Evolutionary conservation across 2,113 vertebrate species (phyloP), one percentile per base, ranked within the genome.

Genomic region (Thryonomys swinderianus): DNA sequence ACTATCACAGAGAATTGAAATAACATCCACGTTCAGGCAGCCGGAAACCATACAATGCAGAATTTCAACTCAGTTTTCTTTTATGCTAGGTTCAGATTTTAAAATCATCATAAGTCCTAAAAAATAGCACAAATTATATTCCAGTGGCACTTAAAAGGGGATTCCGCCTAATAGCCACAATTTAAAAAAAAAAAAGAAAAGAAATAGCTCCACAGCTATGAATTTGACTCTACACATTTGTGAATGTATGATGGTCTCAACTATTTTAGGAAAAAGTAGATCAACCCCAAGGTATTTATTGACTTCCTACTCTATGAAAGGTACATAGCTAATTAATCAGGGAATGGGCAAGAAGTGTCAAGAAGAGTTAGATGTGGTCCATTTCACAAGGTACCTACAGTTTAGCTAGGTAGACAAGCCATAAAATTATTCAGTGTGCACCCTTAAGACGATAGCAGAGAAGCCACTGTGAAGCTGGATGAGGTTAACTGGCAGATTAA

Each of bases 21-120:
- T 76, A 40, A 57, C 21, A 67, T 20, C 78, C 30, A 81, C 67
- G 59, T 32, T 51, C 40, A 86, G 80, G 69, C 0, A 85, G 71
- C 37, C 45, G 55, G 79, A 76, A 89, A 89, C 45, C 34, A 37
- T 59, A 30, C 67, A 92, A 76, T 74, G 14, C 21, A 92, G 67
- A 94, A 74, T 40, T 93, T 4, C 0, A 89, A 93, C n/a, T 32
- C 51, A 84, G 48, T 55, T 79, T 71, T 90, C 48, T 85, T 85
- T 91, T 88, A 81, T 17, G 71, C 57, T 79, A 88, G 42, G 91
- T 32, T 84, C 57, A 90, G 62, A 71, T 27, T 83, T 71, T 8
- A 74, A 90, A 93, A 80, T 55, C 51, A 74, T 71, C 55, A n/a
- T n/a, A 91, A 85, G 51, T 96, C 64, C 48, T 73, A 83, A 62